Evolutionary conservation across 2,888 invertebrate genomes (phyloP), one percentile per base, ranked within the genome.

Genomic region (Synanthedon myopaeformis): DNA sequence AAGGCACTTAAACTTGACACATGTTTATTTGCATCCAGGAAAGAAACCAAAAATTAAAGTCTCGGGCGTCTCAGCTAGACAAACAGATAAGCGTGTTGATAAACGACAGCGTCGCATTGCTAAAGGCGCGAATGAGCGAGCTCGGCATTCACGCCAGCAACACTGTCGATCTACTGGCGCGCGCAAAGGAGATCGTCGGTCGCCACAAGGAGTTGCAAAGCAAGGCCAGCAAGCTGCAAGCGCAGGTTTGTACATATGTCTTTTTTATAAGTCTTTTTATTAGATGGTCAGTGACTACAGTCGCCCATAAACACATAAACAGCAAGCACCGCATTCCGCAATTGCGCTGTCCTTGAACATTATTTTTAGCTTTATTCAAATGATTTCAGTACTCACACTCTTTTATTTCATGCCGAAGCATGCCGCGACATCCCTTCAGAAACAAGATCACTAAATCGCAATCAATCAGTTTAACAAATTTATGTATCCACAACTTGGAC

Each of bases 1-100:
- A 23, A 23, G 23, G 23, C 23, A 23, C 23, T 5, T 23, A 23
- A 23, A 23, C 23, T 35, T 35, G 35, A 35, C 35, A 35, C 10
- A 10, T 35, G 35, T 35, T 14, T 12, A 45, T 45, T 45, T 45
- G n/a, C 14, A 45, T 4, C 10, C 82, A 93, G 90, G 93, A 94
- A 69, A 90, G 93, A 56, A 96, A 96, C 79, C 91, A 92, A 65
- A 93, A 93, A 67, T 81, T 97, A 58, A 93, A 93, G 76, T 93
- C 92, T 55, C 91, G 96, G 55, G 94, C 94, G 49, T 93, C 93
- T n/a, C 96, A 96, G 77, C 84, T 98, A 63, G 96, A 97, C 70
- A 96, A 96, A 74, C 96, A 97, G 88, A 96, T 98, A 59, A 94
- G 93, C 75, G 94, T 95, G 57, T 86, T 98, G 59, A 96, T 97